Percentiles rank a stretch among this genome's conserved stretches.
Evolutionary conservation across 2,888 invertebrate species (phyloP).

Genomic region (Chrysomela aeneicollis): DNA sequence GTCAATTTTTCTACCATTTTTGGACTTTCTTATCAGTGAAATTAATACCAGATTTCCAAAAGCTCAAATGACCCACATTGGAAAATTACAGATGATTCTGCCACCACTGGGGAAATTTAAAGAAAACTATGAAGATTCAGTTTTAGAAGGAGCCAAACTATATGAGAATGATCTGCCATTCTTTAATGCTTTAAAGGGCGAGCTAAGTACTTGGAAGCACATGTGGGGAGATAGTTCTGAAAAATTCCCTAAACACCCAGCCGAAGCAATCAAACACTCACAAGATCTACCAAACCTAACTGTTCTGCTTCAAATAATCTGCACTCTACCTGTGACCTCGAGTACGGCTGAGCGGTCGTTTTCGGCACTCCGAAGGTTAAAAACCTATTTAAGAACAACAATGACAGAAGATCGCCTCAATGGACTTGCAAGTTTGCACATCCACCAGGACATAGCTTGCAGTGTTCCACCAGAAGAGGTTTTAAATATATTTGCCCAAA

Average conservation of each 20-base stretch:
- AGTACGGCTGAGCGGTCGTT: slow-evolving; percentile 5
- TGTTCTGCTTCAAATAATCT: slow-evolving; percentile 2
- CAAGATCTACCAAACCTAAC: neutral
- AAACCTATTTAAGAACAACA: slow-evolving; percentile 8
- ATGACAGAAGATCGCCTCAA: neutral
- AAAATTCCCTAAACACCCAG: neutral
- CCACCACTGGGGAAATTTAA: neutral
- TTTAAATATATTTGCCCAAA: no score
- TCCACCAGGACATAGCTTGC: neutral
- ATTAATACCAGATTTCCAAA: slow-evolving; percentile 4
- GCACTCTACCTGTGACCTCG: slow-evolving; percentile 1
- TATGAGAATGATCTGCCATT: no score
- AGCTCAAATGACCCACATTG: neutral
- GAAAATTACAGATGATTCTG: neutral
- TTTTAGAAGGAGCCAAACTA: no score
- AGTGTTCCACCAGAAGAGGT: no score
- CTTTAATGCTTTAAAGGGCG: no score
- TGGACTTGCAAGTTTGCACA: neutral
- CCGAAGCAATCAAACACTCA: neutral
- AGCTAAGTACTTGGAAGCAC: no score
- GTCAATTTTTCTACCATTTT: slow-evolving; percentile 6
- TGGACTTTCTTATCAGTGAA: neutral
- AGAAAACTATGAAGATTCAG: neutral
- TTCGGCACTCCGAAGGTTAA: neutral
- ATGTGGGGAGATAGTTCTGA: no score